Evolutionary conservation across 2,113 vertebrate species (phyloP).

Genomic region (Lepisosteus oculatus): DNA sequence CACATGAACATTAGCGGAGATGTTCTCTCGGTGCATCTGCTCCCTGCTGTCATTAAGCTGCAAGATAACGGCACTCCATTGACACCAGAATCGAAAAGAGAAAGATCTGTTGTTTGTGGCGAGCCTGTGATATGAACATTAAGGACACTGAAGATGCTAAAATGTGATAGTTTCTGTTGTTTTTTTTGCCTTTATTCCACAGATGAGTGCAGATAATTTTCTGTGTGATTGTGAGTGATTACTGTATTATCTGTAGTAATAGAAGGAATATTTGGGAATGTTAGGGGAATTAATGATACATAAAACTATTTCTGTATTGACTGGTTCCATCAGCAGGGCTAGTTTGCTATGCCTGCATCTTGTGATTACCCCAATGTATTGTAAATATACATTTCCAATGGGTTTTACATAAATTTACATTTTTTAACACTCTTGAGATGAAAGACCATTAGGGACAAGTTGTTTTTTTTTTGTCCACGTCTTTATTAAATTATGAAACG

Average conservation of each 20-base stretch:
- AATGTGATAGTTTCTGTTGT: slow-evolving; percentile 43
- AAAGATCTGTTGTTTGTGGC: slow-evolving; percentile 45
- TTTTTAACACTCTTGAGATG: slow-evolving; percentile 73
- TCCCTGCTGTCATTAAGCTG: slow-evolving; percentile 70
- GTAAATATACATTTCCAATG: slow-evolving; percentile 79
- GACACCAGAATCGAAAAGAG: slow-evolving; percentile 41
- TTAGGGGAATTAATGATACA: slow-evolving; percentile 94
- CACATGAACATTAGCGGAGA: slow-evolving; percentile 40
- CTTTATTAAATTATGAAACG: slow-evolving; percentile 66
- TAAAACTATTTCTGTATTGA: slow-evolving; percentile 79
- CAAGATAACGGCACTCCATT: slow-evolving; percentile 53
- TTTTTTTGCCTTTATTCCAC: slow-evolving; percentile 69
- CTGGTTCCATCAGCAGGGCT: slow-evolving; percentile 77
- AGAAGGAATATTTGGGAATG: slow-evolving; percentile 81
- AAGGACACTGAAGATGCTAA: slow-evolving; percentile 66
- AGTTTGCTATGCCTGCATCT: slow-evolving; percentile 68
- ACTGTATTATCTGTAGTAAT: slow-evolving; percentile 86
- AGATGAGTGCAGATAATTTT: slow-evolving; percentile 92
- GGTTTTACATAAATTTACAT: slow-evolving; percentile 75
- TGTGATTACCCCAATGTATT: slow-evolving; percentile 87
- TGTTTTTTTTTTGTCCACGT: slow-evolving; percentile 48
- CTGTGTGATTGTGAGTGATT: slow-evolving; percentile 93
- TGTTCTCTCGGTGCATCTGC: slow-evolving; percentile 47
- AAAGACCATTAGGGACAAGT: slow-evolving; percentile 62
- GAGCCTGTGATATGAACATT: slow-evolving; percentile 71